Base-by-base conservation (phyloP, 2,888 invertebrate genomes). In the Acanthococcus lagerstroemiae region DNA sequence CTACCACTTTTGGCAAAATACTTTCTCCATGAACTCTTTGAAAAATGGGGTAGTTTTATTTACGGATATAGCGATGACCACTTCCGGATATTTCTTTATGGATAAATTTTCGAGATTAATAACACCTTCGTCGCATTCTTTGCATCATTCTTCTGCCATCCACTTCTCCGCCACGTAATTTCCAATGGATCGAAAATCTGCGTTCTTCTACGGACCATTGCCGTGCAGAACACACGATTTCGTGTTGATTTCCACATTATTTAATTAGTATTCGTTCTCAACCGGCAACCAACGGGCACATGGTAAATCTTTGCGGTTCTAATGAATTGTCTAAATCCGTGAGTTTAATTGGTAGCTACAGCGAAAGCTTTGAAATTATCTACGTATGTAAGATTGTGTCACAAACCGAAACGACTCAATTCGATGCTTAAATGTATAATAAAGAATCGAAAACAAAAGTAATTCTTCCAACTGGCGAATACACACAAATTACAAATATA, bases 281-380 rank as follows among this genome's bases (percentile, higher is more conserved):
- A 87, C 85, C 17, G 84, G 82, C 70, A 83, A 81, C 22, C 75
- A 17, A 76, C 74, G 54, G 76, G 73, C 5, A 80, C 71, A 15
- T 74, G 75, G 73, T 90, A 87, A 21, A 86, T 79, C 69, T 82
- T 80, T 0, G 88, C 84, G 7, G 95, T 93, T 63, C 88, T 80
- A 63, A 89, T 76, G 74, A 87, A 95, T 65, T 95, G 81, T 69
- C 83, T 81, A 74, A 87, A 87, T 1, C 96, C 97, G 82, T 97
- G 95, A n/a, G 90, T 97, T 71, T 85, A 83, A 71, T 94, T 87
- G 5, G 95, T 92, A 25, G 95, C 97, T 50, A 99, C 93, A 1
- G 96, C 95, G 68, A 91, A 80, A 17, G 94, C 85, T 69, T 86
- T 77, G 7, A 88, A 78, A 72, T 83, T 45, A 21, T 58, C 58